Evolutionary conservation across 2,888 invertebrate species (phyloP).

Genomic region (Drosophila borealis): DNA sequence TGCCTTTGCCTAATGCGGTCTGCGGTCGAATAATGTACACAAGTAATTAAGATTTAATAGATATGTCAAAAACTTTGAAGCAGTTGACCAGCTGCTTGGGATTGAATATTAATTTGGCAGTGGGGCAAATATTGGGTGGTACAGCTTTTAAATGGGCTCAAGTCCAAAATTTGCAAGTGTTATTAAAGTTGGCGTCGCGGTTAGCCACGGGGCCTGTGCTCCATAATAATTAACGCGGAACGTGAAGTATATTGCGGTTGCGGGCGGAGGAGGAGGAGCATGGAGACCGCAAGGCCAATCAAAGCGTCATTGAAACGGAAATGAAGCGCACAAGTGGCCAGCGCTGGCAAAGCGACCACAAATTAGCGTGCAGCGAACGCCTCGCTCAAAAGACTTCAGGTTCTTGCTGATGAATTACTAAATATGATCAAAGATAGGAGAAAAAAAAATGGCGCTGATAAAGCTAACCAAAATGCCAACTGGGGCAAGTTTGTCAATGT

Average conservation of each 20-base stretch:
- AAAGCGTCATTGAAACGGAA: slow-evolving; percentile 79
- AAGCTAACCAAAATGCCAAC: slow-evolving; percentile 14
- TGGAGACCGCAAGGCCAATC: slow-evolving; percentile 73
- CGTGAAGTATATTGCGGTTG: slow-evolving; percentile 36
- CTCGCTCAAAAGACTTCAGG: slow-evolving; percentile 26
- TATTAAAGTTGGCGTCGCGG: slow-evolving; percentile 15
- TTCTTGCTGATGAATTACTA: slow-evolving; percentile 65
- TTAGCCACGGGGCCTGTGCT: slow-evolving; percentile 17
- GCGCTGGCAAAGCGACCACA: slow-evolving; percentile 48
- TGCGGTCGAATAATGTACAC: background rate
- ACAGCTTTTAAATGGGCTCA: background rate
- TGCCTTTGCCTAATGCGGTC: background rate
- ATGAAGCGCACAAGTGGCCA: slow-evolving; percentile 69
- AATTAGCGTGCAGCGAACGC: slow-evolving; percentile 60
- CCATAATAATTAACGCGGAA: slow-evolving; percentile 69
- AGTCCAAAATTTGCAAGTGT: slow-evolving; percentile 9
- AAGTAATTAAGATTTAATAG: slow-evolving; percentile 9
- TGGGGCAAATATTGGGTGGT: background rate
- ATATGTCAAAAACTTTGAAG: slow-evolving; percentile 2
- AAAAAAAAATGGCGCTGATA: slow-evolving; percentile 22
- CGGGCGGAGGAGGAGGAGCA: slow-evolving; percentile 3
- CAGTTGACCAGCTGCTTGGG: background rate
- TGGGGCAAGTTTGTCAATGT: slow-evolving; percentile 53
- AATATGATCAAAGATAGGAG: slow-evolving; percentile 42
- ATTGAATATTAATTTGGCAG: slow-evolving; percentile 4